phyloP scores from a whole-genome alignment of 2,797 vertebrate genomes.

The Sebastes kiyomatsui region DNA sequence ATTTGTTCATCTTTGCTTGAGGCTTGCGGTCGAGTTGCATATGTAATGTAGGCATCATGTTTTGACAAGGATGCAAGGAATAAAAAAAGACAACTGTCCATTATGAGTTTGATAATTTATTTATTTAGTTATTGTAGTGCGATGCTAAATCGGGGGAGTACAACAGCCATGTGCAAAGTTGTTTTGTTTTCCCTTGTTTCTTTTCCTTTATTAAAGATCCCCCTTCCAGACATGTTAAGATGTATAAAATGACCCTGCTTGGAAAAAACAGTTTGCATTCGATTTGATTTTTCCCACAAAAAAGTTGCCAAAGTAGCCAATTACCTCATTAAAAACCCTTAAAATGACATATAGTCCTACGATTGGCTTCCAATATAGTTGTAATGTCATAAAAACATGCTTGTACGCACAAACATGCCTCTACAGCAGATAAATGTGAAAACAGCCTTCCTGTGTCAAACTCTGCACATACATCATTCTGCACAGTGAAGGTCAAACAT shows the following conservation, averaged over 20 bases:
- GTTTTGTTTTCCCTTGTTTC: neutral
- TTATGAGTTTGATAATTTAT: neutral
- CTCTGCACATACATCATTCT: neutral
- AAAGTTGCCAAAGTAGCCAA: neutral
- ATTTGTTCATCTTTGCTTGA: neutral
- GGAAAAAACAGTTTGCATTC: rapidly evolving
- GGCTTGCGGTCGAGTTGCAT: neutral
- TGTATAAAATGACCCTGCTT: neutral
- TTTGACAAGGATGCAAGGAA: neutral
- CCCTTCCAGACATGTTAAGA: neutral
- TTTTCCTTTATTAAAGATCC: neutral
- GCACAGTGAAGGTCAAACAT: neutral
- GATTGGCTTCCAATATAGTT: neutral
- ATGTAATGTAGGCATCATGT: neutral
- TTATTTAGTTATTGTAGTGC: neutral
- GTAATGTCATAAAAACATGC: neutral
- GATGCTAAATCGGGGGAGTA: rapidly evolving
- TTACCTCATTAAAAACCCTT: neutral
- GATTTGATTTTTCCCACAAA: rapidly evolving
- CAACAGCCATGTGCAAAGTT: neutral
- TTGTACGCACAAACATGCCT: rapidly evolving
- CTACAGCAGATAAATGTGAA: neutral
- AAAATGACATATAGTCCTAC: neutral
- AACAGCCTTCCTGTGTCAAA: neutral
- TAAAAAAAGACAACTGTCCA: neutral